Evolutionary conservation across 2,888 invertebrate genomes (phyloP), one percentile per base, ranked within the genome.

Genomic region (Ischnus inquisitorius): DNA sequence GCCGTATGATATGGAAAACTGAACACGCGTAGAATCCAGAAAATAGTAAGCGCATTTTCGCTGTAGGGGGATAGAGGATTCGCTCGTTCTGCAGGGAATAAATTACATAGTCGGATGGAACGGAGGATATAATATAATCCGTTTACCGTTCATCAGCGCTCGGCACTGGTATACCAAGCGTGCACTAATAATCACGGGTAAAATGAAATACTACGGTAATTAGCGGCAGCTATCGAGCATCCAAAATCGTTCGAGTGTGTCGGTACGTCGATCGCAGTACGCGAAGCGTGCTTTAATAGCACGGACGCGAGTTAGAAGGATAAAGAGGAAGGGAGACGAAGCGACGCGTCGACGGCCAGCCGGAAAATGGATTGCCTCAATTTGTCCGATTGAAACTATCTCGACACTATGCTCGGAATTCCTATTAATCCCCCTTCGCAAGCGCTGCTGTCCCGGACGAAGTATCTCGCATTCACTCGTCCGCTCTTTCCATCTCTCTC

Each of bases 301-400:
- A 71, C 81, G 71, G 77, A 46, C 12, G 71, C 6, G 43, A 22
- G 54, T 51, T 10, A 54, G 39, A 69, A 51, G 10, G 69, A 54
- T 16, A 62, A 62, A 62, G 28, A 28, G 62, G 16, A 6, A 62
- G 68, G 46, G 71, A 39, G 28, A 46, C 51, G 5, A 28, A 77
- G 65, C 68, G 71, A 57, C 60, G 71, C 71, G 80, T 89, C 86
- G 85, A 86, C 86, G 87, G 87, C 80, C 77, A 62, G 87, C 85
- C 83, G 88, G 87, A 86, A 90, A 91, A 91, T 90, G 88, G 87
- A 91, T 91, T 89, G 89, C 90, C 88, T 90, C 91, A 90, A 91
- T 91, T 91, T 90, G 91, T 90, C 88, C 88, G 89, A 89, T 90
- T 89, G 89, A 90, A 91, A 91, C 91, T 91, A 91, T 91, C 90